Conservation (phyloP, 2,888 invertebrate genomes). For the Coelinius sp. region DNA sequence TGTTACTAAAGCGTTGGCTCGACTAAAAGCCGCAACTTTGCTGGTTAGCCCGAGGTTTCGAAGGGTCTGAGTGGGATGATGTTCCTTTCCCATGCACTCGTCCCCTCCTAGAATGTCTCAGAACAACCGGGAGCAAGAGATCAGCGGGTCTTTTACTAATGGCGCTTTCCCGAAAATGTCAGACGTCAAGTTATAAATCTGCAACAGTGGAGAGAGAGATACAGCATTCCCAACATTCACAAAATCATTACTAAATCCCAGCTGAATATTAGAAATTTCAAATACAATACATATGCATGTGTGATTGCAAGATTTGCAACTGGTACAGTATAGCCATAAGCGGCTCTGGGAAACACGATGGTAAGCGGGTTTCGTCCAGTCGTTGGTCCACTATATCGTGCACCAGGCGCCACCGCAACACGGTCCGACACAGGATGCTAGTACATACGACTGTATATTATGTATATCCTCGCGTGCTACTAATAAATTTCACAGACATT, state of each 20-base stretch:
- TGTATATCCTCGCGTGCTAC: constrained; percentile 44
- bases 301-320: constrained; percentile 19
- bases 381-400: constrained; percentile 53
- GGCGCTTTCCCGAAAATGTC: constrained; percentile 43
- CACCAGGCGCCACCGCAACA: constrained; percentile 61
- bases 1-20: constrained; percentile 36
- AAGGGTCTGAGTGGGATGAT: constrained; percentile 17
- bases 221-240: neutral
- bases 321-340: constrained; percentile 25
- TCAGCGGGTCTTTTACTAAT: constrained; percentile 41
- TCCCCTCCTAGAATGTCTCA: constrained; percentile 36
- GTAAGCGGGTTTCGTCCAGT: constrained; percentile 44
- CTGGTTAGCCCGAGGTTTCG: constrained; percentile 11
- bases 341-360: constrained; percentile 16
- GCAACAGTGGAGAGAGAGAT: neutral
- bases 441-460: constrained; percentile 49
- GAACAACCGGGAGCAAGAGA: constrained; percentile 45
- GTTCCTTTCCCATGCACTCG: constrained; percentile 13
- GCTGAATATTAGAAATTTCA: neutral
- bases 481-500: constrained; percentile 56
- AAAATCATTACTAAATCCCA: neutral
- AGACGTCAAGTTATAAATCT: constrained; percentile 24
- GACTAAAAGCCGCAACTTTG: constrained; percentile 43
- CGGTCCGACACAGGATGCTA: constrained; percentile 53
- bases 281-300: constrained; percentile 15